Percentiles rank a stretch among this genome's conserved stretches.
Evolutionary conservation across 2,888 invertebrate genomes (phyloP).

Genomic region (Brenthis hecate): DNA sequence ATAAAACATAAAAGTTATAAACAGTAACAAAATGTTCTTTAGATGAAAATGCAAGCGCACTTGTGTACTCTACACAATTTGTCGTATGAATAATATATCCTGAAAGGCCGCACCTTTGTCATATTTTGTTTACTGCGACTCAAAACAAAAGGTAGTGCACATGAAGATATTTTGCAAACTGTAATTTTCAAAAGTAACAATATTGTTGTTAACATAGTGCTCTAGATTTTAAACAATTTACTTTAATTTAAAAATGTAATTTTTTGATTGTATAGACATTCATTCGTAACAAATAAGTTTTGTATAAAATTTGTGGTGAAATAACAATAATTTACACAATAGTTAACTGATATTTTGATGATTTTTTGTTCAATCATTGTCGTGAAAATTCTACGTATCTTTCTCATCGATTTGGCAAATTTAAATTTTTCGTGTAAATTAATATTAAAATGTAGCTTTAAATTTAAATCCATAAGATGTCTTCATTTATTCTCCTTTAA

Average conservation of each 20-base stretch:
- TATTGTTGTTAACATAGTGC: slow-evolving; percentile 14
- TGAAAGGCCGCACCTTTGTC: slow-evolving; percentile 42
- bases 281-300: too few species aligned
- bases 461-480: too few species aligned
- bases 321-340: too few species aligned
- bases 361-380: too few species aligned
- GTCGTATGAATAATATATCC: slow-evolving; percentile 59
- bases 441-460: too few species aligned
- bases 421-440: too few species aligned
- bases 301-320: too few species aligned
- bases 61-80: slow-evolving; percentile 43
- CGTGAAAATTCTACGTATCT: too few species aligned
- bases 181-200: slow-evolving; percentile 16
- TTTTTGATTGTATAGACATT: neutral
- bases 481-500: too few species aligned
- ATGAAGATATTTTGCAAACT: slow-evolving; percentile 17
- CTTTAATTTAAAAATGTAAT: neutral
- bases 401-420: too few species aligned
- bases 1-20: neutral
- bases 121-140: slow-evolving; percentile 23
- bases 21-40: slow-evolving; percentile 21
- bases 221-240: neutral
- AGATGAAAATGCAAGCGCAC: slow-evolving; percentile 23
- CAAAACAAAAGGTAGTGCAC: slow-evolving; percentile 26
- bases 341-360: too few species aligned